phyloP scores from a whole-genome alignment of 1,140 invertebrate species.

The Geopemphigus sp. region DNA sequence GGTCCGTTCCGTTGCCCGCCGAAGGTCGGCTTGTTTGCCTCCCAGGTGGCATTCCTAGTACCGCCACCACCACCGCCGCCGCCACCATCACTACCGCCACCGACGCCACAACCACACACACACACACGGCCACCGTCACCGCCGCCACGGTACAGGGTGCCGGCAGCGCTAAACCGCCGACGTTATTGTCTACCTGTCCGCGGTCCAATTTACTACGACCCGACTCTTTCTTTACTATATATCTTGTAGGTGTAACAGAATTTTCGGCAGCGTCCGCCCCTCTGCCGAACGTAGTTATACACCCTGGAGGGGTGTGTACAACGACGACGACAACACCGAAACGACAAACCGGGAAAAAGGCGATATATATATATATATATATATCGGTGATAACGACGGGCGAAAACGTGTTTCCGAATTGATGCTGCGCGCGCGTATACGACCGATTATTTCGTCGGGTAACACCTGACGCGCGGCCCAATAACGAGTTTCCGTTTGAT shows the following conservation, averaged over 20 bases:
- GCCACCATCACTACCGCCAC: neutral
- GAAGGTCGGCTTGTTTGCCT: constrained; percentile 47
- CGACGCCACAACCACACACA: too few relatives aligned
- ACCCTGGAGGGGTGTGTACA: neutral
- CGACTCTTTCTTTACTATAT: constrained; percentile 5
- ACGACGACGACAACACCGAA: neutral
- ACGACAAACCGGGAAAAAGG: neutral
- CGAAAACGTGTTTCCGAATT: neutral
- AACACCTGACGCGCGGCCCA: constrained; percentile 40
- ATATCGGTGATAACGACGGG: neutral
- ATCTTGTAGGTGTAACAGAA: neutral
- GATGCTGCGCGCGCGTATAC: neutral
- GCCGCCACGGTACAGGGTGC: constrained; percentile 25
- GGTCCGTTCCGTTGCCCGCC: constrained; percentile 17
- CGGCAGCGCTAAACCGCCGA: constrained; percentile 44
- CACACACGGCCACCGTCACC: neutral
- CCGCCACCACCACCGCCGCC: neutral
- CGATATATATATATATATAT: neutral
- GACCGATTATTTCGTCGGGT: constrained; percentile 3
- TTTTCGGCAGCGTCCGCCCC: constrained; percentile 1
- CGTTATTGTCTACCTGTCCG: constrained; percentile 36
- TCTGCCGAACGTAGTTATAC: too few relatives aligned
- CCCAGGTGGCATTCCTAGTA: constrained; percentile 48
- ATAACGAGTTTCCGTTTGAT: constrained; percentile 26
- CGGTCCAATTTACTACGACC: constrained; percentile 39